Conservation (phyloP, 2,113 vertebrate species). For the Eptatretus burgeri region DNA sequence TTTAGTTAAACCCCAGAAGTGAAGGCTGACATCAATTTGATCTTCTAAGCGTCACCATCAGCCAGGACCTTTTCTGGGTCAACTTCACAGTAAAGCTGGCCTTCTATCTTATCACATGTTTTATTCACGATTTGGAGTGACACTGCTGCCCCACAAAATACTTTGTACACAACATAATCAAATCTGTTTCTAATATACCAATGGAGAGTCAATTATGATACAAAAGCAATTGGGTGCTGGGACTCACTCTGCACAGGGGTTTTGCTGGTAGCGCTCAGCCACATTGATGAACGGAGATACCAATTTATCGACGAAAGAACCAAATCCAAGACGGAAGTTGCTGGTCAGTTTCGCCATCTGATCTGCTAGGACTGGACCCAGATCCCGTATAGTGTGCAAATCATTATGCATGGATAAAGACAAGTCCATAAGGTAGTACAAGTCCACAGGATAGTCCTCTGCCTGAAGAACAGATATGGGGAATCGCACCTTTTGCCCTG, state of each 20-base stretch:
- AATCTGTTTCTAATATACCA: no score
- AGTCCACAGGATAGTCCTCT: slow-evolving; percentile 82
- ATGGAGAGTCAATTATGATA: no score
- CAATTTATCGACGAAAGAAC: slow-evolving; percentile 83
- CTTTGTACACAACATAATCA: no score
- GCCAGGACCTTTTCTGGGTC: no score
- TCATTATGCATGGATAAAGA: slow-evolving; percentile 97
- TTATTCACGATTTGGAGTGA: no score
- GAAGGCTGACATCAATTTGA: no score
- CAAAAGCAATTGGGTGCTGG: no score
- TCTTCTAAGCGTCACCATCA: no score
- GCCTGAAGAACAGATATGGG: slow-evolving; percentile 72
- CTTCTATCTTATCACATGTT: no score
- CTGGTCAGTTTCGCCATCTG: slow-evolving; percentile 93
- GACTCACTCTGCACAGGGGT: slow-evolving; percentile 69
- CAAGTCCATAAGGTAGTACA: slow-evolving; percentile 97
- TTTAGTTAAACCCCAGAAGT: no score
- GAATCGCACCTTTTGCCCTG: slow-evolving; percentile 45
- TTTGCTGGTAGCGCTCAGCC: slow-evolving; percentile 51
- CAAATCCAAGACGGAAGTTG: slow-evolving; percentile 82
- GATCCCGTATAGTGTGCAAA: slow-evolving; percentile 51
- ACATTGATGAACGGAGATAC: slow-evolving; percentile 93
- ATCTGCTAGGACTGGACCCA: slow-evolving; percentile 60
- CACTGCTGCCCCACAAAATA: no score
- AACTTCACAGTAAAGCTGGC: no score